Percentiles rank a stretch among this genome's conserved stretches.
These are phyloP conservation scores for Spinibarbus caldwelli DNA, from an alignment of 2,797 vertebrate genomes.

Conservation along the genomic window DNA sequence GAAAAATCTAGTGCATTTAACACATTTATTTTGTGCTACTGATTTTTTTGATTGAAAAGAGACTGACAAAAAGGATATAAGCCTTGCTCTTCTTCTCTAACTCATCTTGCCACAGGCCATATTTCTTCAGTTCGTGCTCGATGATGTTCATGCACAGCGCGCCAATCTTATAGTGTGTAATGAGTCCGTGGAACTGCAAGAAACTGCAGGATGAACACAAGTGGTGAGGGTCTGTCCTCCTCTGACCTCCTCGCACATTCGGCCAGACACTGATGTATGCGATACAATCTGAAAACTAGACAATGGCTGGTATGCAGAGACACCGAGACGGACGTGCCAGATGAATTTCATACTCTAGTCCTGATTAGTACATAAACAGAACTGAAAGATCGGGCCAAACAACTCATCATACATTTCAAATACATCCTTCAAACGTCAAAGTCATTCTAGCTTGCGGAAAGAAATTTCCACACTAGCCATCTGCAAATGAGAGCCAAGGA, in stretches of 20 bases:
- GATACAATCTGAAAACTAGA: slow-evolving; percentile 1
- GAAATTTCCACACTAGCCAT: slow-evolving; percentile 36
- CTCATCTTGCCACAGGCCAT: slow-evolving; percentile 93
- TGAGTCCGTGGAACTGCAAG: slow-evolving; percentile 92
- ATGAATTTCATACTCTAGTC: slow-evolving; percentile 26
- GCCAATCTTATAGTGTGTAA: slow-evolving; percentile 94
- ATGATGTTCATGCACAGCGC: slow-evolving; percentile 93
- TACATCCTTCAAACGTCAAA: slow-evolving; percentile 36
- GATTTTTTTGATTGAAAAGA: neutral
- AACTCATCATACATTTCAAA: slow-evolving; percentile 41
- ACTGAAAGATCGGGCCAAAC: slow-evolving; percentile 28
- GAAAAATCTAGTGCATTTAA: slow-evolving; percentile 21
- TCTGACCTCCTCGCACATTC: slow-evolving; percentile 11
- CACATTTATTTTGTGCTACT: neutral
- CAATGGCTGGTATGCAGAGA: slow-evolving; percentile 4
- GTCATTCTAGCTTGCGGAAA: slow-evolving; percentile 4
- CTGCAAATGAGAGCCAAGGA: slow-evolving; percentile 32
- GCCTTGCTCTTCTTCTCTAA: slow-evolving; percentile 92
- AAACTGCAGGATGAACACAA: slow-evolving; percentile 76
- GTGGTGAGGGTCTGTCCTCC: slow-evolving; percentile 15
- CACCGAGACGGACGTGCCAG: slow-evolving; percentile 1
- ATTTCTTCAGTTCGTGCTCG: slow-evolving; percentile 93
- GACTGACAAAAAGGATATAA: slow-evolving; percentile 85
- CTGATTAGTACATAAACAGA: slow-evolving; percentile 38
- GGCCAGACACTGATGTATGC: slow-evolving; percentile 1